A percentile compares a stretch with the other conserved stretches of the same genome.
These are phyloP conservation scores for Branchinecta lindahli DNA, from an alignment of 1,140 invertebrate species.

Conservation along the genomic window DNA sequence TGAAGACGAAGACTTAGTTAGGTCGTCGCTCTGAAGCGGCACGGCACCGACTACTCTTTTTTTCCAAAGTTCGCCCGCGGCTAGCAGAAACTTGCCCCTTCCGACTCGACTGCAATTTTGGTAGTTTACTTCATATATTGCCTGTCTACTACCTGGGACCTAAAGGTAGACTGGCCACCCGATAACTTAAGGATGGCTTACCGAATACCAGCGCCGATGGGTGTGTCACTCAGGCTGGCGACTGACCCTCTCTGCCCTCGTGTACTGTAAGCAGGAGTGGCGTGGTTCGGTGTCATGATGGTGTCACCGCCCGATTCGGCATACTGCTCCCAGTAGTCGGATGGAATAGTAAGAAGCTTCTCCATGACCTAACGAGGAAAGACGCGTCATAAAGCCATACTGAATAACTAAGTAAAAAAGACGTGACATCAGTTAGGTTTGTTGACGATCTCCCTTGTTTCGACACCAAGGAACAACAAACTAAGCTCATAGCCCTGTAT, in stretches of 20 bases:
- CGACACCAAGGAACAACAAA: background rate
- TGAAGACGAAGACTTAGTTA: too few species aligned
- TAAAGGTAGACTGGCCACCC: too few species aligned
- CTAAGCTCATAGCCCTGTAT: too few species aligned
- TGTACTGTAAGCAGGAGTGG: background rate
- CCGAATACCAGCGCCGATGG: background rate
- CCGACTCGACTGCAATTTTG: too few species aligned
- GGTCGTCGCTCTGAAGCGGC: too few species aligned
- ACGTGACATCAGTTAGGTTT: slow-evolving; percentile 10
- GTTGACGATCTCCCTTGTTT: slow-evolving; percentile 10
- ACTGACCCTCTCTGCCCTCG: background rate
- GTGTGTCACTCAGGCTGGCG: background rate
- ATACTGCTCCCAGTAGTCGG: slow-evolving; percentile 48
- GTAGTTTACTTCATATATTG: too few species aligned
- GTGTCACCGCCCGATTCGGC: slow-evolving; percentile 28
- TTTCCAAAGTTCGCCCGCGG: too few species aligned
- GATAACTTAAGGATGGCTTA: too few species aligned
- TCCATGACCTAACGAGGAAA: slow-evolving; percentile 41
- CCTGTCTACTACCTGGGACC: too few species aligned
- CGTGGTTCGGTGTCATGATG: background rate
- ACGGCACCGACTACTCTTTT: too few species aligned
- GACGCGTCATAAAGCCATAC: background rate
- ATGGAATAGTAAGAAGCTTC: slow-evolving; percentile 43
- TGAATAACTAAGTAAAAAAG: slow-evolving; percentile 15
- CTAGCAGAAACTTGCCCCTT: too few species aligned